These are phyloP conservation scores for Barbus barbus DNA, from an alignment of 2,113 vertebrate genomes.

Conservation along the genomic window DNA sequence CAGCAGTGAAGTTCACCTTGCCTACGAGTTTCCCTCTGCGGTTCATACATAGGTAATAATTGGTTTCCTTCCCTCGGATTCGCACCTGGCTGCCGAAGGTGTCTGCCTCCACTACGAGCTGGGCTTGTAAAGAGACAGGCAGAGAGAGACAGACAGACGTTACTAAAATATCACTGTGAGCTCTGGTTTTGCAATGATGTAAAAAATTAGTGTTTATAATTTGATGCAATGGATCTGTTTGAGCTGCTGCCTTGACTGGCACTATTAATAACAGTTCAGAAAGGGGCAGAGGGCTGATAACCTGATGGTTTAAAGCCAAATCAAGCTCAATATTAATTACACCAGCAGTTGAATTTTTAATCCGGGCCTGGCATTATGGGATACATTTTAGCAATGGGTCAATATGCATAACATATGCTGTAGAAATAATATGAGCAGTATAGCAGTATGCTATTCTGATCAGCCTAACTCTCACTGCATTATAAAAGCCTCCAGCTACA, in stretches of 20 bases:
- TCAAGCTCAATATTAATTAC: constrained; percentile 13
- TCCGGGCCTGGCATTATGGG: background rate
- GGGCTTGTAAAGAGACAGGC: constrained; percentile 82
- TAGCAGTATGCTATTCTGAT: background rate
- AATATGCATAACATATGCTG: background rate
- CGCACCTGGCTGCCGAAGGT: constrained; percentile 84
- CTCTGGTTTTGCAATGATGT: constrained; percentile 12
- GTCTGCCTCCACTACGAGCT: constrained; percentile 83
- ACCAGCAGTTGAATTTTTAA: background rate
- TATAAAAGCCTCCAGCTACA: background rate
- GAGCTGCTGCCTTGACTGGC: constrained; percentile 15
- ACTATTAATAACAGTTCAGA: background rate
- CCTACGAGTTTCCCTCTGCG: constrained; percentile 79
- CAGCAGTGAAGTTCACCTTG: constrained; percentile 72
- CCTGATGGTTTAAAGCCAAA: background rate
- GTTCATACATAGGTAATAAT: constrained; percentile 83
- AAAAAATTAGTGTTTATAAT: constrained; percentile 46
- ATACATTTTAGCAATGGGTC: background rate
- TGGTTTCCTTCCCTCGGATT: constrained; percentile 81
- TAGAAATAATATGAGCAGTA: background rate
- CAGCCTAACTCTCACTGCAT: background rate
- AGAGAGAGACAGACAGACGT: constrained; percentile 71
- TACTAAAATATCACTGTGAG: constrained; percentile 53
- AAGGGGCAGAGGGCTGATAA: background rate
- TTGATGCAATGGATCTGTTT: constrained; percentile 40